Evolutionary conservation across 1,140 invertebrate genomes (phyloP).

Genomic region (Conopomorpha cramerella): DNA sequence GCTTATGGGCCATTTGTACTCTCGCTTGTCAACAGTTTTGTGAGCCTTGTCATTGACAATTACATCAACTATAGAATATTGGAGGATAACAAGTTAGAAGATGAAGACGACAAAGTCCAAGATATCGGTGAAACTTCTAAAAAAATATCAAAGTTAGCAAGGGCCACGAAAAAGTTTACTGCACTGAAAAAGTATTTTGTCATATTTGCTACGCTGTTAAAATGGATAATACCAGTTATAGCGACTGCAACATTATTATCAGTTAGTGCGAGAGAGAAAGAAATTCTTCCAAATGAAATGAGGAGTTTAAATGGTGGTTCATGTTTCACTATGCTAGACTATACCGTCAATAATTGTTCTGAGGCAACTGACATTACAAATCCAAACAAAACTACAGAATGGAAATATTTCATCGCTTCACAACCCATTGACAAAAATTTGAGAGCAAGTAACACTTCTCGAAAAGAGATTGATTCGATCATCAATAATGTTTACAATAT

Average conservation of each 20-base stretch:
- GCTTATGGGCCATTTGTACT: constrained; percentile 38
- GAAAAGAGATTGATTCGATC: too few relatives aligned
- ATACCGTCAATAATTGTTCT: too few relatives aligned
- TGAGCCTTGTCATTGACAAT: constrained; percentile 39
- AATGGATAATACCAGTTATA: constrained; percentile 35
- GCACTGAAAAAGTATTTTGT: constrained; percentile 32
- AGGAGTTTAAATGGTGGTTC: constrained; percentile 15
- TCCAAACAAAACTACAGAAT: too few relatives aligned
- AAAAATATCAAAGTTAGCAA: constrained; percentile 6
- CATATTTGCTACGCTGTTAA: constrained; percentile 19
- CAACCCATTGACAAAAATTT: too few relatives aligned
- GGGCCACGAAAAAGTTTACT: constrained; percentile 11
- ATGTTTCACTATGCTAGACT: constrained; percentile 33
- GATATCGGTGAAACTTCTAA: constrained; percentile 12
- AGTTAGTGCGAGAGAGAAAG: too few relatives aligned
- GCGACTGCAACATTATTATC: too few relatives aligned
- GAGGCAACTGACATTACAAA: too few relatives aligned
- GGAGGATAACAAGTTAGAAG: constrained; percentile 18
- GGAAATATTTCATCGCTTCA: too few relatives aligned
- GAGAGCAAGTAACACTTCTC: too few relatives aligned
- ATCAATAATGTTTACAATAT: too few relatives aligned
- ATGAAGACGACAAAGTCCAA: constrained; percentile 26
- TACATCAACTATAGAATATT: constrained; percentile 42
- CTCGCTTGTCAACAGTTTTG: constrained; percentile 45
- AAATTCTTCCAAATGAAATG: too few relatives aligned